Evolutionary conservation across 1,140 invertebrate species (phyloP).

Genomic region (Aphaenogaster rudis): DNA sequence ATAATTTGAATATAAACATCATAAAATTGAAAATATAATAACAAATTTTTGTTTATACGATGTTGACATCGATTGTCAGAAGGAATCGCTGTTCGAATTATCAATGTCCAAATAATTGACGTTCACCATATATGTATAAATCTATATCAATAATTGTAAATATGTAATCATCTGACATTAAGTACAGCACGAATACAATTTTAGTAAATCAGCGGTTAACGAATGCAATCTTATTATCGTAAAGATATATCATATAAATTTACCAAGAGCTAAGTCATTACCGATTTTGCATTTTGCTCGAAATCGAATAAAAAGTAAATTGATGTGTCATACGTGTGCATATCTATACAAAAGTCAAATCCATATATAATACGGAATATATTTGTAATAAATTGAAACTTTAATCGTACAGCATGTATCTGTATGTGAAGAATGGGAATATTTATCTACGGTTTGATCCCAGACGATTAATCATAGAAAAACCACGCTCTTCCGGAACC

Average conservation of each 20-base stretch:
- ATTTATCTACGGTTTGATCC: not conserved
- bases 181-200: constrained; percentile 37
- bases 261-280: constrained; percentile 4
- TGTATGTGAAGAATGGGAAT: not conserved
- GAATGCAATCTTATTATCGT: not conserved
- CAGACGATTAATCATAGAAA: not conserved
- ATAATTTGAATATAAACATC: not conserved
- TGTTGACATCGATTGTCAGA: not conserved
- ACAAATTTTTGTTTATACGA: not conserved
- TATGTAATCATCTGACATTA: not conserved
- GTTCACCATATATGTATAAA: not conserved
- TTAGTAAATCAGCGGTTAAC: constrained; percentile 4
- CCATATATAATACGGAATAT: not conserved
- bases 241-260: not conserved
- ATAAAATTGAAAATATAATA: not conserved
- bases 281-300: constrained; percentile 3
- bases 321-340: not conserved
- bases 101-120: constrained; percentile 18
- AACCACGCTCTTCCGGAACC: not conserved
- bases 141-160: no score
- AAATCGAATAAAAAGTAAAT: constrained; percentile 1
- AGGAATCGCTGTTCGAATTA: not conserved
- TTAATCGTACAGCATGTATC: constrained; percentile 4
- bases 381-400: constrained; percentile 3
- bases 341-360: constrained; percentile 19